Evolutionary conservation across 2,888 invertebrate genomes (phyloP), one percentile per base, ranked within the genome.

Genomic region (Cosmia trapezina): DNA sequence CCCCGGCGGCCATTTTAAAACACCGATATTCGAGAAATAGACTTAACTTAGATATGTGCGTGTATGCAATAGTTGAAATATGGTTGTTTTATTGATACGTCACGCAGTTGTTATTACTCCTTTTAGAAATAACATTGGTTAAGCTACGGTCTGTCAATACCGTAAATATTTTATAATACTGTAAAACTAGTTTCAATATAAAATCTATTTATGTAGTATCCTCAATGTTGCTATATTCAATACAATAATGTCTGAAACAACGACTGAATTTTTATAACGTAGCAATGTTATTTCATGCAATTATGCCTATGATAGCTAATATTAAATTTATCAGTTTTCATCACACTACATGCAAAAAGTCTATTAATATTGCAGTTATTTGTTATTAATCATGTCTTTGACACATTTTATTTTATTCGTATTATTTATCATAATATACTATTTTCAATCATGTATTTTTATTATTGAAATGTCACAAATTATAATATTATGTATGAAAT

Each of bases 401-500:
- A 84, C 78, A 86, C 70, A 81, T 71, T 81, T 81, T 76, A 83
- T 82, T 88, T 80, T 88, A 84, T 88, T 88, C 83, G 83, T 85
- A 88, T 88, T 86, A 81, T 87, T 87, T 87, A 86, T 86, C 83
- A 77, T 86, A 84, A 22, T 76, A 73, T 84, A 86, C 81, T 87
- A 85, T 84, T 83, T 76, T 87, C 82, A 90, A 91, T 92, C 90
- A 90, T 91, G 90, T 89, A 86, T 88, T 86, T 89, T 88, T 86
- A 85, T 86, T 89, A 85, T 86, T 87, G 76, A 72, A 85, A 83
- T 74, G 92, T 92, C 92, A 92, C 92, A 92, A 93, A 92, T 90
- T 87, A 87, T 81, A 81, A 78, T 80, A 72, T 85, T 87, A 82
- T 83, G 78, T 81, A 84, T 85, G 73, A 81, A 85, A 85, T 89